These are phyloP conservation scores for Trichopria drosophilae DNA, from an alignment of 2,888 invertebrate genomes.

Conservation along the genomic window DNA sequence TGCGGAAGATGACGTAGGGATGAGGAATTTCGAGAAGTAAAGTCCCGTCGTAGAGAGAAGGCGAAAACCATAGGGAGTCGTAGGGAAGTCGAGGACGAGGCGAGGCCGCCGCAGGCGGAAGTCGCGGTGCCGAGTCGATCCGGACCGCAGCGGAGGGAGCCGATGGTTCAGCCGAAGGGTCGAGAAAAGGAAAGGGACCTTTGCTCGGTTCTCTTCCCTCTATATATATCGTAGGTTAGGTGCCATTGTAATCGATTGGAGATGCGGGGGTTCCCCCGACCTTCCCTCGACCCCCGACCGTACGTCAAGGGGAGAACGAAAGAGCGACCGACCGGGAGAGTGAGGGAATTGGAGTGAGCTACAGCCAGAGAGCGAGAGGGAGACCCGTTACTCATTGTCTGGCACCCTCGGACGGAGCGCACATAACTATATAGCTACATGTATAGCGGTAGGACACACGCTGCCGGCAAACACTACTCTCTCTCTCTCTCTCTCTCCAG, in stretches of 20 bases:
- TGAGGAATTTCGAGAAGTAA: conserved; percentile 23
- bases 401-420: conserved; percentile 40
- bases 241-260: conserved; percentile 52
- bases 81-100: conserved; percentile 19
- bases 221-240: conserved; percentile 46
- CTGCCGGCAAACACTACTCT: too few relatives aligned
- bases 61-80: too few relatives aligned
- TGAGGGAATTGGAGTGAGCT: conserved; percentile 16
- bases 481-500: too few relatives aligned
- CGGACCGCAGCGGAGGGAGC: conserved; percentile 19
- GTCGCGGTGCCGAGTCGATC: too few relatives aligned
- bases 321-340: not conserved
- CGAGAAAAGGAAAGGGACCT: conserved; percentile 39
- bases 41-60: conserved; percentile 7
- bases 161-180: conserved; percentile 29
- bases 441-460: too few relatives aligned
- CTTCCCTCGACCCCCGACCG: conserved; percentile 37
- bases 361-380: conserved; percentile 10
- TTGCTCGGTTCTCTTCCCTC: conserved; percentile 41
- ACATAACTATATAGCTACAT: conserved; percentile 38
- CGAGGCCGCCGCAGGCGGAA: conserved; percentile 3
- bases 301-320: conserved; percentile 5
- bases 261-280: conserved; percentile 47
- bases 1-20: conserved; percentile 21
- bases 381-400: conserved; percentile 50